These are phyloP conservation scores for Xanthostigma xanthostigma DNA, from an alignment of 2,888 invertebrate genomes.

Conservation along the genomic window DNA sequence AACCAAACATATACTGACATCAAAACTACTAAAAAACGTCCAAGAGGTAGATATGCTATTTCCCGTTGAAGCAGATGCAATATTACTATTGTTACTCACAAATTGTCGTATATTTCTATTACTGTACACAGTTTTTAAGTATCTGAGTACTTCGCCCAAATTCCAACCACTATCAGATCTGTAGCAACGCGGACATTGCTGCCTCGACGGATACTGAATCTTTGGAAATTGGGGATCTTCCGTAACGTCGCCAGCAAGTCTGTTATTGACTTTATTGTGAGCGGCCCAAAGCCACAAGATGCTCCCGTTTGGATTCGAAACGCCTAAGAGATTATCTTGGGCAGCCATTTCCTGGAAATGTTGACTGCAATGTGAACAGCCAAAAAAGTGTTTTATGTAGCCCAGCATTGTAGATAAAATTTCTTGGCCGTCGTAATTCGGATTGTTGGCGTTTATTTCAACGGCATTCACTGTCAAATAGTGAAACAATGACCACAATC, in stretches of 20 bases:
- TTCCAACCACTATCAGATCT: constrained; percentile 33
- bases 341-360: constrained; percentile 82
- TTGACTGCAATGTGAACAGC: constrained; percentile 76
- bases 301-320: constrained; percentile 54
- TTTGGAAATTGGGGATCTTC: constrained; percentile 88
- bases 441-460: constrained; percentile 17
- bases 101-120: constrained; percentile 22
- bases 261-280: constrained; percentile 84
- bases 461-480: constrained; percentile 70
- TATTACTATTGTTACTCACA: no score
- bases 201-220: constrained; percentile 64
- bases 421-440: constrained; percentile 32
- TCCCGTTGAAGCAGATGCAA: constrained; percentile 5
- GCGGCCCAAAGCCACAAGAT: constrained; percentile 89
- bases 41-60: constrained; percentile 13
- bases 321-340: constrained; percentile 50
- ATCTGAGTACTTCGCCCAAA: constrained; percentile 42
- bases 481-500: constrained; percentile 91
- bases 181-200: constrained; percentile 54
- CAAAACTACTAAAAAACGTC: constrained; percentile 24
- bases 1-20: constrained; percentile 61
- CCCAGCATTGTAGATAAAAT: constrained; percentile 72
- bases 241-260: constrained; percentile 70
- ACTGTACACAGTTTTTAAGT: constrained; percentile 41
- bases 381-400: constrained; percentile 85